phyloP scores from a whole-genome alignment of 2,888 invertebrate species.

The Troilus luridus region DNA sequence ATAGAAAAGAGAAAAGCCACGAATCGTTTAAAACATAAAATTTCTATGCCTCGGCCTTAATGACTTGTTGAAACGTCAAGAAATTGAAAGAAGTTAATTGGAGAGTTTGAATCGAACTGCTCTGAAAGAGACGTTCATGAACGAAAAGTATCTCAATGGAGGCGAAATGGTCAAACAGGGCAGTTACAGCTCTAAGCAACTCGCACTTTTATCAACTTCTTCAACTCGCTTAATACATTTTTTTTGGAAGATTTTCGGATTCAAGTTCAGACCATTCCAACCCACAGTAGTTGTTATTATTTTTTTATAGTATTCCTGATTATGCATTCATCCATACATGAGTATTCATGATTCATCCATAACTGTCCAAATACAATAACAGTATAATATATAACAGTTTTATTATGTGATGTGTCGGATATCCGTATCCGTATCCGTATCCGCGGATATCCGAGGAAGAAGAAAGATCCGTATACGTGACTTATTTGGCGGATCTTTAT shows the following conservation, averaged over 20 bases:
- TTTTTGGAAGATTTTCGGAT: not conserved
- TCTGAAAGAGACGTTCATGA: constrained; percentile 3
- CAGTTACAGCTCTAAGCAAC: not conserved
- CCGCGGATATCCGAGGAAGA: no score
- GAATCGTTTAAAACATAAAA: not conserved
- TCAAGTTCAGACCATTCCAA: not conserved
- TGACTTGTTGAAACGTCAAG: not conserved
- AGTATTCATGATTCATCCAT: no score
- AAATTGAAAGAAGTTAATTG: constrained; percentile 11
- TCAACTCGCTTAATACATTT: not conserved
- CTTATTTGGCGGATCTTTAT: no score
- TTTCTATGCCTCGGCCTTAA: not conserved
- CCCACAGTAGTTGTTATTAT: not conserved
- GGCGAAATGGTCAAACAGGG: not conserved
- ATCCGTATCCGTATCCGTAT: no score
- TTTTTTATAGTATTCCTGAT: no score
- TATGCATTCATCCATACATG: no score
- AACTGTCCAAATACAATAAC: no score
- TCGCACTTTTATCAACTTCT: not conserved
- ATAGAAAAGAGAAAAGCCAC: not conserved
- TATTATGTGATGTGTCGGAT: no score
- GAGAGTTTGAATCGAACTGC: not conserved
- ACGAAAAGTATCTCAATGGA: not conserved
- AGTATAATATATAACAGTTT: no score
- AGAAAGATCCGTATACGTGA: no score